Base-by-base conservation (phyloP, 2,888 invertebrate genomes). In the Cyclophora albipunctata region DNA sequence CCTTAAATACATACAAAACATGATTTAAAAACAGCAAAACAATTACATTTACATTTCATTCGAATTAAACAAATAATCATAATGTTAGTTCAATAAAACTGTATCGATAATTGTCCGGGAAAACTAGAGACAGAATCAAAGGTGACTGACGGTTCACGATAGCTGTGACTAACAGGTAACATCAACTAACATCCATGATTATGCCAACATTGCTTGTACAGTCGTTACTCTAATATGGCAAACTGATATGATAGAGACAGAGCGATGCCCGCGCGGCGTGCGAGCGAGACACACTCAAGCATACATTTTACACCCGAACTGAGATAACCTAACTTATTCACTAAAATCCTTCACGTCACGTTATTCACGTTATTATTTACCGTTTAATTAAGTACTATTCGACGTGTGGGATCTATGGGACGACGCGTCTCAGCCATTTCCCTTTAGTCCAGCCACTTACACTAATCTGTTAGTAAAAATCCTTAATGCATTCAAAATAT, bases 401-500 rank as follows among this genome's bases (percentile, higher is more conserved):
- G 54, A 50, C 49, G 37, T 5, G 37, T 37, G 54, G 47, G 45
- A 6, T 51, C 55, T 58, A 61, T 46, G 55, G 58, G 63, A 61
- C 62, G 65, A 67, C 69, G 66, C 71, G 65, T 62, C 66, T 56
- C 56, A 63, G 69, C 69, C 78, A 71, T 75, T 69, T 61, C 76
- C 75, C 75, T 59, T 57, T 45, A 46, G 52, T 54, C 52, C 50
- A 60, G 64, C 66, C 66, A 67, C 80, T 78, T 77, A 76, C 74
- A 77, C 69, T 84, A 86, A 83, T 74, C 77, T 84, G 84, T 87
- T 87, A 87, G 86, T 87, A 86, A 86, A 87, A 86, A 86, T 84
- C 78, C 84, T 86, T 86, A 84, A 86, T 84, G 72, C 83, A 84
- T 85, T 85, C 86, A 84, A 86, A 81, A 87, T 86, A 87, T 85